These are phyloP conservation scores for Nestor notabilis DNA, from an alignment of 2,113 vertebrate genomes.

Conservation along the genomic window DNA sequence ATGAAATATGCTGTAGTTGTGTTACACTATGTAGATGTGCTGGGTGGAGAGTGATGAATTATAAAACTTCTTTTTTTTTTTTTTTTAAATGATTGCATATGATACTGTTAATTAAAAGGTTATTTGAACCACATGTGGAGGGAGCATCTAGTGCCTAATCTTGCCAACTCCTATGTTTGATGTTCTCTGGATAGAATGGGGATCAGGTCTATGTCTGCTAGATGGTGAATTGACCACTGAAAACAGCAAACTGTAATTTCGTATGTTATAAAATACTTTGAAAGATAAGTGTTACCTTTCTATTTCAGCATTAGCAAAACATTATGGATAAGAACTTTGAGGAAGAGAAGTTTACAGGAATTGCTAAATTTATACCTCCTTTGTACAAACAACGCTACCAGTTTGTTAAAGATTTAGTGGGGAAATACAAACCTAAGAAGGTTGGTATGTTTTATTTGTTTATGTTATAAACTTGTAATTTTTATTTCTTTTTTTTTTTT, in stretches of 20 bases:
- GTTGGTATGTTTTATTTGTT: constrained; percentile 71
- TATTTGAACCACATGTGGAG: background rate
- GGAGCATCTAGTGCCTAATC: background rate
- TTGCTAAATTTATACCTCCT: constrained; percentile 81
- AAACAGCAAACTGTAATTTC: background rate
- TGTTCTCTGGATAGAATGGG: background rate
- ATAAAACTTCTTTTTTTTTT: background rate
- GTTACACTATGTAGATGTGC: background rate
- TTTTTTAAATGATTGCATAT: background rate
- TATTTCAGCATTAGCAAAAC: background rate
- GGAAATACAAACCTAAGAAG: constrained; percentile 81
- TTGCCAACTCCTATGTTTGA: background rate
- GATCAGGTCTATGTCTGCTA: background rate
- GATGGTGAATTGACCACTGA: background rate
- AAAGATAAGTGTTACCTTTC: background rate
- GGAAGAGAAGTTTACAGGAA: background rate
- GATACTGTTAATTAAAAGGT: background rate
- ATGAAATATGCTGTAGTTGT: background rate
- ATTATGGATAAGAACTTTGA: constrained; percentile 23
- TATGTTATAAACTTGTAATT: background rate
- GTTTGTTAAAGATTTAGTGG: constrained; percentile 86
- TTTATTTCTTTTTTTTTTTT: no score
- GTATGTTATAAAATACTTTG: background rate
- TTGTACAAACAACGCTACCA: constrained; percentile 85
- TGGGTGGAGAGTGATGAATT: background rate